Percentiles rank a stretch among this genome's conserved stretches.
Evolutionary conservation across 2,113 vertebrate species (phyloP).

Genomic region (Tragelaphus scriptus): DNA sequence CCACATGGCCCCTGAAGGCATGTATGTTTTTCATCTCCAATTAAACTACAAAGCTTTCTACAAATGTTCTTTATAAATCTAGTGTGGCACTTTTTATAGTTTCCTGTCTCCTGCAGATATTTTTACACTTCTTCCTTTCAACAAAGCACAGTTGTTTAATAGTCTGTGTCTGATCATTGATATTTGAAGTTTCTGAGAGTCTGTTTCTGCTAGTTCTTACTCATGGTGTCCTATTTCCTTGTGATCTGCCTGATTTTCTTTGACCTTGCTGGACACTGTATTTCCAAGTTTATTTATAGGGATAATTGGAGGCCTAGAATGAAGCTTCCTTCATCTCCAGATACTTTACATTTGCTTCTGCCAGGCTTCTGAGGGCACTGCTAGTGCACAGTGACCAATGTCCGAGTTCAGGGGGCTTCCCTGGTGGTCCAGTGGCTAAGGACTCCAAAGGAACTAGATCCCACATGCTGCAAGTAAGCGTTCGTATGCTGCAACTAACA

Average conservation of each 20-base stretch:
- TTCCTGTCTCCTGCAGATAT: not conserved
- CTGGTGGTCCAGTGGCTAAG: not conserved
- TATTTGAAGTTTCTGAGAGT: not conserved
- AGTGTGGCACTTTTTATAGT: not conserved
- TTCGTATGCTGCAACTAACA: not conserved
- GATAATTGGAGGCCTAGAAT: not conserved
- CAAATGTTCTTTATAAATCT: conserved; percentile 26
- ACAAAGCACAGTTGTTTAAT: not conserved
- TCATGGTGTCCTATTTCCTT: not conserved
- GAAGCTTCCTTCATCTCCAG: not conserved
- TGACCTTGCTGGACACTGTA: not conserved
- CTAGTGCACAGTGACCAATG: not conserved
- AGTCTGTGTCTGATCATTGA: not conserved
- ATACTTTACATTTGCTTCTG: not conserved
- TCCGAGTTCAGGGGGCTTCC: not conserved
- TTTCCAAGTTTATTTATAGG: not conserved
- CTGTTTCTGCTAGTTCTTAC: not conserved
- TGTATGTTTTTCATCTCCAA: conserved; percentile 3
- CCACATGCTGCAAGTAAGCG: not conserved
- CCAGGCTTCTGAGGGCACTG: not conserved
- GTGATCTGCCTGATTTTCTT: not conserved
- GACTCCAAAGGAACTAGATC: not conserved
- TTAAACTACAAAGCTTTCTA: conserved; percentile 14
- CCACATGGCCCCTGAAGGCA: not conserved
- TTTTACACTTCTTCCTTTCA: not conserved